Conservation (phyloP, 2,888 invertebrate genomes). For the Tyria jacobaeae region DNA sequence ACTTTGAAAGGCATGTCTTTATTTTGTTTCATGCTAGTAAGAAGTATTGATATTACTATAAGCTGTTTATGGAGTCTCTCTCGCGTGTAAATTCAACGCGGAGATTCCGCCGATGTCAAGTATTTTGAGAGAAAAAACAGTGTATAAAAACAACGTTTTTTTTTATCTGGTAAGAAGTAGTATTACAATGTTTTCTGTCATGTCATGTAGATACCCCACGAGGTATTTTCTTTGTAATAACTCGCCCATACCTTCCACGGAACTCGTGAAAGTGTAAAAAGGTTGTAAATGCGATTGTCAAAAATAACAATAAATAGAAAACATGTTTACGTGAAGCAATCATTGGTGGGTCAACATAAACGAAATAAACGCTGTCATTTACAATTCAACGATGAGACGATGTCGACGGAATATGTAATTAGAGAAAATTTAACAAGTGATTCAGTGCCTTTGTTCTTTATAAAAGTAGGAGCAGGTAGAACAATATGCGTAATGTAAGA, state of each 20-base stretch:
- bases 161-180: no score
- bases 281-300: not conserved
- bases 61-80: no score
- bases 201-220: no score
- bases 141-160: no score
- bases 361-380: constrained; percentile 22
- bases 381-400: constrained; percentile 23
- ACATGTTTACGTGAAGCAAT: constrained; percentile 15
- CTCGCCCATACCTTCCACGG: not conserved
- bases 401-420: constrained; percentile 52
- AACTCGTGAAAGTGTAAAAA: not conserved
- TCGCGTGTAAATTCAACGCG: no score
- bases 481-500: constrained; percentile 4
- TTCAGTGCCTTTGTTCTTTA: constrained; percentile 39
- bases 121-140: no score
- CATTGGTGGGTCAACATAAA: constrained; percentile 18
- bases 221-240: no score
- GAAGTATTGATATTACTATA: not conserved
- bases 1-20: not conserved
- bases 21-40: not conserved
- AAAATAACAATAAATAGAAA: not conserved
- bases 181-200: no score
- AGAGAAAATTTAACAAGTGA: constrained; percentile 53
- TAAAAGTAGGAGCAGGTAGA: constrained; percentile 13
- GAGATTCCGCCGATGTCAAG: no score